These are phyloP conservation scores for Apotomis betuletana DNA, from an alignment of 2,888 invertebrate species.

Conservation along the genomic window DNA sequence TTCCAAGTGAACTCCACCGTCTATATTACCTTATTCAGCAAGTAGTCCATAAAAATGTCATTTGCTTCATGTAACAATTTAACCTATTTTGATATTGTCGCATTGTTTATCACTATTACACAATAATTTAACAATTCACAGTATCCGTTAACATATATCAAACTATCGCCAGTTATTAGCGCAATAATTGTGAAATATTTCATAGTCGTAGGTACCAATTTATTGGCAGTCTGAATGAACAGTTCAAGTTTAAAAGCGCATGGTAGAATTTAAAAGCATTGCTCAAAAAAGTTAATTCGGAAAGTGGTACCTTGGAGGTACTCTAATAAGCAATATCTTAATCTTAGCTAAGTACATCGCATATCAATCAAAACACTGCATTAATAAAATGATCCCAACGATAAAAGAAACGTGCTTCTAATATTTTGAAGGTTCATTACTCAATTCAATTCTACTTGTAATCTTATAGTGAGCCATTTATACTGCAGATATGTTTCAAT, in stretches of 20 bases:
- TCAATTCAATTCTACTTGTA: too few species aligned
- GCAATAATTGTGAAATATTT: constrained; percentile 24
- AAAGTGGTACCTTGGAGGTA: background rate
- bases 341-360: background rate
- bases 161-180: constrained; percentile 39
- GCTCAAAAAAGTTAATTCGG: background rate
- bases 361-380: background rate
- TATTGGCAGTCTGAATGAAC: constrained; percentile 4
- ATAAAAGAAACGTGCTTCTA: too few species aligned
- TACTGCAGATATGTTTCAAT: too few species aligned
- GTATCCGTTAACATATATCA: constrained; percentile 37
- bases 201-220: constrained; percentile 3
- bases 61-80: constrained; percentile 59
- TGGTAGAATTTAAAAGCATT: background rate
- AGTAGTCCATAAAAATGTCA: constrained; percentile 42
- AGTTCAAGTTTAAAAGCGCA: background rate
- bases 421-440: too few species aligned
- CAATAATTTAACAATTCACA: constrained; percentile 51
- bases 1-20: constrained; percentile 32
- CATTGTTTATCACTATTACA: constrained; percentile 71
- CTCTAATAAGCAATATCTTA: background rate
- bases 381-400: background rate
- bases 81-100: constrained; percentile 79
- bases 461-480: too few species aligned
- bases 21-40: constrained; percentile 21